Percentiles rank a stretch among this genome's conserved stretches.
These are phyloP conservation scores for Eurosta solidaginis DNA, from an alignment of 1,140 invertebrate genomes.

Conservation along the genomic window DNA sequence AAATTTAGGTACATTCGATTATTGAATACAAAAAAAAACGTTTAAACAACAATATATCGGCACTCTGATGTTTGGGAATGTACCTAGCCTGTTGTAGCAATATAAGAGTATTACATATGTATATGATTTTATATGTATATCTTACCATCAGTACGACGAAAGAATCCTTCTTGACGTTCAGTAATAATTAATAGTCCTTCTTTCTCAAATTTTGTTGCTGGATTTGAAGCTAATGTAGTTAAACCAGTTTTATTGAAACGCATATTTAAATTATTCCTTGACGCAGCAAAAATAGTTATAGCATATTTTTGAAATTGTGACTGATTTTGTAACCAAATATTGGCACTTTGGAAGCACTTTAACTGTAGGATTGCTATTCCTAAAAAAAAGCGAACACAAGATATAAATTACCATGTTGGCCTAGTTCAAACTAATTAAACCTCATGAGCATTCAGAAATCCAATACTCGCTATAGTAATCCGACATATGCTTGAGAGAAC, in stretches of 20 bases:
- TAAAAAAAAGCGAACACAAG: background rate
- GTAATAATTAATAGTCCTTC: slow-evolving; percentile 86
- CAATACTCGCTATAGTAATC: no score
- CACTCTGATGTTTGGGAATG: no score
- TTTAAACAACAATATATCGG: no score
- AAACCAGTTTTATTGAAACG: slow-evolving; percentile 90
- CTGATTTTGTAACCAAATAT: background rate
- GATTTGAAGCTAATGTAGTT: slow-evolving; percentile 79
- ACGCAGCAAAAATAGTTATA: no score
- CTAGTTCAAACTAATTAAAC: background rate
- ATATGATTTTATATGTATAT: background rate
- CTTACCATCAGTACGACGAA: slow-evolving; percentile 88
- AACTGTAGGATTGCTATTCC: background rate
- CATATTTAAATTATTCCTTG: no score
- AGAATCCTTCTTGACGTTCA: slow-evolving; percentile 89
- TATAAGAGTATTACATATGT: no score
- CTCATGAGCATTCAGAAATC: no score
- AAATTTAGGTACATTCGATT: no score
- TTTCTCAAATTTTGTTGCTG: slow-evolving; percentile 87
- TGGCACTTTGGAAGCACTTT: background rate
- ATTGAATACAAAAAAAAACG: no score
- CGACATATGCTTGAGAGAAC: no score
- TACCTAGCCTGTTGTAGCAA: no score
- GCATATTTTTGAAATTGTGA: background rate
- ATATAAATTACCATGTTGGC: background rate